Evolutionary conservation across 2,888 invertebrate species (phyloP), one percentile per base, ranked within the genome.

Genomic region (Aphelenchoides bicaudatus): DNA sequence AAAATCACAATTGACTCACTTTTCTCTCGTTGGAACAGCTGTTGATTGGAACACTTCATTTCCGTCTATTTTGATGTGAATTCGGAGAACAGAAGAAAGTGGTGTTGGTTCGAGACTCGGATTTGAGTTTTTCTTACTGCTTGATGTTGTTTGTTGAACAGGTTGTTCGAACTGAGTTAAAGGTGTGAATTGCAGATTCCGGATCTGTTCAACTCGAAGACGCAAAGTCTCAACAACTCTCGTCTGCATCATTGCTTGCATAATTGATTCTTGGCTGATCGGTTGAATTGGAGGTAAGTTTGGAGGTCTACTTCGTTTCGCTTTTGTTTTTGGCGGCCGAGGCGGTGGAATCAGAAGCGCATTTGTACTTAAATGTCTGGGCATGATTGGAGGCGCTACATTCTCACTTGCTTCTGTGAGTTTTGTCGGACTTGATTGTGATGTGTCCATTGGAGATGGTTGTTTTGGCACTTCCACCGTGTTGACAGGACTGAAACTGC

Each of bases 51-150:
- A 54, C 16, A 54, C 23, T 30, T 54, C 54, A 21, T 54, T 54
- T 19, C 52, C 54, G 27, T 54, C 54, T 25, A 53, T 54, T 21
- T 54, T 53, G 3, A 54, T 25, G 29, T 54, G 52, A 3, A 54
- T 50, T 39, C 52, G 10, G 10, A 51, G 37, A 10, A 51, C 52
- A 2, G 52, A 51, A n/a, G 52, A 51, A 16, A 51, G 38, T 2
- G 52, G 21, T 13, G 52, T 16, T 10, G 31, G 39, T 1, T 10
- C 28, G 3, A 43, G 16, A 13, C 52, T 23, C 19, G 37, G 37
- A 29, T 19, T 23, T 13, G 16, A 19, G 19, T 51, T 51, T 39
- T 38, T 31, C 19, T 38, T 38, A n/a, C 21, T 38, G 31, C 21
- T 2, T 16, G 37, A 16, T 10, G 31, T 51, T 10, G 39, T 13